Conservation (phyloP, 2,113 vertebrate species). For the Puma concolor region DNA sequence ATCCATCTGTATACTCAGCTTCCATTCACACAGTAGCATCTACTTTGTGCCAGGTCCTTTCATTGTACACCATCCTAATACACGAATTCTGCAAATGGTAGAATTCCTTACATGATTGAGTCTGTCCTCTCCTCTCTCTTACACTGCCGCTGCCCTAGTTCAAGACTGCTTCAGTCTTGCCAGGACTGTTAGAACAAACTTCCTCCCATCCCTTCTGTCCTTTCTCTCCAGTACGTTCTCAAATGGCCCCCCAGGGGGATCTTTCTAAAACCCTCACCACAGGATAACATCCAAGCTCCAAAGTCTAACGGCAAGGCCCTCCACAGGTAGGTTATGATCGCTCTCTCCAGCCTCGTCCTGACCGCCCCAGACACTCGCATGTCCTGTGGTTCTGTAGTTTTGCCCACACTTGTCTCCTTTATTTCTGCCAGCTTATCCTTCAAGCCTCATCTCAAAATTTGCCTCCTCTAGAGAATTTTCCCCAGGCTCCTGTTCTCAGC, state of each 20-base stretch:
- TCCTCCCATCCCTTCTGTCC: neutral
- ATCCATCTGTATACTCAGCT: neutral
- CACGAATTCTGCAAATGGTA: neutral
- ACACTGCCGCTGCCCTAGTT: neutral
- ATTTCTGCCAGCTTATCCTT: neutral
- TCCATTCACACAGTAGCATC: neutral
- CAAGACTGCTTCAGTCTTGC: neutral
- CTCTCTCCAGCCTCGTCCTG: neutral
- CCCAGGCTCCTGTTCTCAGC: neutral
- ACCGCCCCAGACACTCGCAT: neutral
- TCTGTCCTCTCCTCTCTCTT: neutral
- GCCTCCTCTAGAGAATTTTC: neutral
- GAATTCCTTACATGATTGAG: neutral
- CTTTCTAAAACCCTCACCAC: neutral
- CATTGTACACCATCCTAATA: neutral
- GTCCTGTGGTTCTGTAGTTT: neutral
- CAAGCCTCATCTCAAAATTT: constrained; percentile 2
- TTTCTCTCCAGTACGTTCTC: neutral
- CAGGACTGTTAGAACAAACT: neutral
- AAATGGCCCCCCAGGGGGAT: neutral
- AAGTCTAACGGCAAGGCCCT: neutral
- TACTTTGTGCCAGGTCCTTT: neutral
- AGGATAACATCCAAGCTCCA: neutral
- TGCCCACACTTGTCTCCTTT: neutral
- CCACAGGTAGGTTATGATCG: neutral